Conservation (phyloP, 2,888 invertebrate genomes). For the Apamea anceps region DNA sequence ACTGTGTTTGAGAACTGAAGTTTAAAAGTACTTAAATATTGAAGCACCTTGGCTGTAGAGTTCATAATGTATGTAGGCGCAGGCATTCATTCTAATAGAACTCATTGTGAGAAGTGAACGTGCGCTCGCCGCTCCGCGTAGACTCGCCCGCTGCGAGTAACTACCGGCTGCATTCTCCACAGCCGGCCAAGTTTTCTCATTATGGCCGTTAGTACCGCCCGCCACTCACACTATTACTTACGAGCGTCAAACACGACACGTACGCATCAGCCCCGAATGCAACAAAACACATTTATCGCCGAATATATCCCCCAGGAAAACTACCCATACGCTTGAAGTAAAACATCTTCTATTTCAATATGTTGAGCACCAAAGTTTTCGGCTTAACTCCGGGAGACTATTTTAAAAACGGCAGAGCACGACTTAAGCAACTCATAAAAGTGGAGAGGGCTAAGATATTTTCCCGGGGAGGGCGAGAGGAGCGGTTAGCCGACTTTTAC, state of each 20-base stretch:
- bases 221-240: constrained; percentile 80
- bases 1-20: constrained; percentile 22
- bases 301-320: constrained; percentile 46
- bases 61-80: constrained; percentile 47
- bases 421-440: constrained; percentile 85
- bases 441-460: constrained; percentile 80
- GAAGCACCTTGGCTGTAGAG: constrained; percentile 6
- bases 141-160: constrained; percentile 71
- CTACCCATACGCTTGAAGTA: constrained; percentile 46
- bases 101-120: constrained; percentile 51
- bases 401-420: constrained; percentile 82
- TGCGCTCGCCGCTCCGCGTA: constrained; percentile 73
- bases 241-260: constrained; percentile 78
- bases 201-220: constrained; percentile 82
- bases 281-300: constrained; percentile 63
- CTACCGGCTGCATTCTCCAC: constrained; percentile 73
- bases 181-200: constrained; percentile 88
- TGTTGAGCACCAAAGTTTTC: constrained; percentile 74
- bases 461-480: constrained; percentile 76
- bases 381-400: constrained; percentile 72
- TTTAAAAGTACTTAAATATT: constrained; percentile 40
- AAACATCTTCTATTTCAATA: constrained; percentile 78
- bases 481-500: constrained; percentile 88
- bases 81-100: constrained; percentile 56
- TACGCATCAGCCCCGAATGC: constrained; percentile 73